phyloP scores from a whole-genome alignment of 2,113 vertebrate species.

The Esox niger region DNA sequence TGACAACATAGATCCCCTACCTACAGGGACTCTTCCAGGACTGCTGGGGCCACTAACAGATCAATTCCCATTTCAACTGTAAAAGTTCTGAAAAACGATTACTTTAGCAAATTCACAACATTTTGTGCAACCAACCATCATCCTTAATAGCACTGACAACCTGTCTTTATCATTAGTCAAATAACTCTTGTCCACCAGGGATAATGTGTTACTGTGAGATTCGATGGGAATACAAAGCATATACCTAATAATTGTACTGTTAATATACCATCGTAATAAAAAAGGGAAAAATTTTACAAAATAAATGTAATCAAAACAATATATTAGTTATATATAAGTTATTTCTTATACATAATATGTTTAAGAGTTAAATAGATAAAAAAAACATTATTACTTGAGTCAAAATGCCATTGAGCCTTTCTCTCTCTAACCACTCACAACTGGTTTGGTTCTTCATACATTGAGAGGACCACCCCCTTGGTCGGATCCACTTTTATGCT shows the following conservation, averaged over 20 bases:
- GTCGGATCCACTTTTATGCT: slow-evolving; percentile 30
- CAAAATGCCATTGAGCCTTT: background rate
- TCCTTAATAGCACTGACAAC: background rate
- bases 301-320: background rate
- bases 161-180: slow-evolving; percentile 6
- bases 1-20: slow-evolving; percentile 2
- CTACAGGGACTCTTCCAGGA: background rate
- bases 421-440: background rate
- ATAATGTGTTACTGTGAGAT: background rate
- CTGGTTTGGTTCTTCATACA: background rate
- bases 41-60: background rate
- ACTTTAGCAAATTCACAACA: background rate
- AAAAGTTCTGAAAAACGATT: too few relatives aligned
- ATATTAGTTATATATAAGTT: background rate
- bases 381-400: background rate
- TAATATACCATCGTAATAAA: background rate
- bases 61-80: background rate
- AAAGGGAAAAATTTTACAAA: background rate
- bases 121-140: background rate
- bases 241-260: background rate
- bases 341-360: background rate
- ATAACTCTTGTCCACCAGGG: background rate
- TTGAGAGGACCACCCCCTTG: slow-evolving; percentile 12
- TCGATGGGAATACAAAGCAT: background rate
- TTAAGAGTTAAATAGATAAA: background rate